Evolutionary conservation across 2,797 vertebrate species (phyloP).

Genomic region (Parotocinclus haroldoi): DNA sequence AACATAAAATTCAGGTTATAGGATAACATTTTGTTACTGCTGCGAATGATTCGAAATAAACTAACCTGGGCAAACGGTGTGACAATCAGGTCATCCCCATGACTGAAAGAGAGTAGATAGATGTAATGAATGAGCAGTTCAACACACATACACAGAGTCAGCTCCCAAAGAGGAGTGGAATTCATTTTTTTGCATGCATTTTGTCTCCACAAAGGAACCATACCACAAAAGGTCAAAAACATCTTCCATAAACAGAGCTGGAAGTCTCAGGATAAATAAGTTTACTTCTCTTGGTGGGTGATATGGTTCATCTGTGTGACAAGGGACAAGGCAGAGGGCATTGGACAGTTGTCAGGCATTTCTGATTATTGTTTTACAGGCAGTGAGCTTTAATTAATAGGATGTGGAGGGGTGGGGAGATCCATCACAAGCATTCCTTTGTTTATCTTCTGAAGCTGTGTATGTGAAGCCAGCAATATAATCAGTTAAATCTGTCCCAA

Average conservation of each 20-base stretch:
- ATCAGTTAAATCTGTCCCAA: no score
- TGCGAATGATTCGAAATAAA: no score
- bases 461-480: no score
- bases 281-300: not conserved
- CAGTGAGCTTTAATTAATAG: conserved; percentile 19
- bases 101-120: conserved; percentile 70
- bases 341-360: conserved; percentile 27
- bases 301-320: conserved; percentile 53
- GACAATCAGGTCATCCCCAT: conserved; percentile 87
- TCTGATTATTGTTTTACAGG: conserved; percentile 20
- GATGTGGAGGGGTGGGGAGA: not conserved
- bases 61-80: conserved; percentile 86
- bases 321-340: conserved; percentile 13
- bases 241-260: not conserved
- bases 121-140: conserved; percentile 24
- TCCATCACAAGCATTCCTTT: no score
- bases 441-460: no score
- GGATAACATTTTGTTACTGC: no score
- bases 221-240: conserved; percentile 14
- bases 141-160: conserved; percentile 1
- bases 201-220: conserved; percentile 47
- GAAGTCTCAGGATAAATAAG: not conserved
- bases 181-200: conserved; percentile 38
- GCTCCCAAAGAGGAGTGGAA: not conserved
- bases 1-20: no score